Evolutionary conservation across 2,888 invertebrate species (phyloP).

Genomic region (Myopa tessellatipennis): DNA sequence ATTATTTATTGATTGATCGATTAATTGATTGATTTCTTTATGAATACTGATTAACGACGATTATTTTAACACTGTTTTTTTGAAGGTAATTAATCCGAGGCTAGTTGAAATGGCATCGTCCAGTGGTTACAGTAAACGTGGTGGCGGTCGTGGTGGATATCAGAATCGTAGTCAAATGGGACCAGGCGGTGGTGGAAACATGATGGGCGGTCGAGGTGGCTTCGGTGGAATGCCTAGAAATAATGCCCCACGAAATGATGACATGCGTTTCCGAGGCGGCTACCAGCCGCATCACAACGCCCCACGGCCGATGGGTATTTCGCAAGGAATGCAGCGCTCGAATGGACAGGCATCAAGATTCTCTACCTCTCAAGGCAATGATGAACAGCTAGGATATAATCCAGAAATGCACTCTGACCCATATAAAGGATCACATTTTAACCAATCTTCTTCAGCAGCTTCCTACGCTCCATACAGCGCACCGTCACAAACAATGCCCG

Average conservation of each 20-base stretch:
- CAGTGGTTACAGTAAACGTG: slow-evolving; percentile 61
- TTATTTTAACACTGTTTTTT: neutral
- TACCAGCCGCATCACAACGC: slow-evolving; percentile 51
- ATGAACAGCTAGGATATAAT: slow-evolving; percentile 40
- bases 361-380: slow-evolving; percentile 51
- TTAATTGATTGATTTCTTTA: too few relatives aligned
- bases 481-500: slow-evolving; percentile 5
- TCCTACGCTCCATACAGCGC: slow-evolving; percentile 22
- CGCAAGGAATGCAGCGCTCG: slow-evolving; percentile 48
- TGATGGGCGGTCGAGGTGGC: slow-evolving; percentile 40
- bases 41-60: too few relatives aligned
- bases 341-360: slow-evolving; percentile 57
- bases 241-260: slow-evolving; percentile 43
- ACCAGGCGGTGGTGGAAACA: slow-evolving; percentile 29
- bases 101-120: slow-evolving; percentile 78
- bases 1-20: too few relatives aligned
- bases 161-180: slow-evolving; percentile 53
- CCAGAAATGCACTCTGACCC: slow-evolving; percentile 30
- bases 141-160: slow-evolving; percentile 58
- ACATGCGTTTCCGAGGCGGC: slow-evolving; percentile 44
- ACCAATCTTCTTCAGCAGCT: slow-evolving; percentile 54
- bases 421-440: slow-evolving; percentile 49
- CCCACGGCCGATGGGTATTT: slow-evolving; percentile 41
- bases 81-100: slow-evolving; percentile 84
- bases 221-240: slow-evolving; percentile 41